Evolutionary conservation across 2,888 invertebrate genomes (phyloP).

Genomic region (Dysmachus trigonus): DNA sequence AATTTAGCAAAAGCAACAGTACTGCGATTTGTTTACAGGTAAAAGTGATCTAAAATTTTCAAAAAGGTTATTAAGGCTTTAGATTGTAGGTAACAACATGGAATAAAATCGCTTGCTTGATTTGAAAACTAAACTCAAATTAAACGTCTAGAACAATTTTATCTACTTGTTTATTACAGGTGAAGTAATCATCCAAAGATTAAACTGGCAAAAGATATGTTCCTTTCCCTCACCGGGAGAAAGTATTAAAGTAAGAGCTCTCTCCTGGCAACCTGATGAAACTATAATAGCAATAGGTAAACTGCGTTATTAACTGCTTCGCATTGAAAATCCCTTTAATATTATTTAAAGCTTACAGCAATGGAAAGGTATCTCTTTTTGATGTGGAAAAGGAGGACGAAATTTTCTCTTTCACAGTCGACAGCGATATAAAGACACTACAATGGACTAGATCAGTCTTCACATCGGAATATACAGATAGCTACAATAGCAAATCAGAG

Average conservation of each 20-base stretch:
- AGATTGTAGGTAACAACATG: no score
- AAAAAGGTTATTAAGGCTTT: no score
- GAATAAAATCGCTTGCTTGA: no score
- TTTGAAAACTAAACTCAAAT: no score
- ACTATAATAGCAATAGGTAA: conserved; percentile 74
- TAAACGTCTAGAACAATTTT: no score
- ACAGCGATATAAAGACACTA: conserved; percentile 75
- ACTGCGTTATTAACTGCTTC: not conserved
- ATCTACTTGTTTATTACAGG: conserved; percentile 67
- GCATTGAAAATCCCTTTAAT: not conserved
- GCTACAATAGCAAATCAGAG: conserved; percentile 55
- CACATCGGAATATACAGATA: conserved; percentile 54
- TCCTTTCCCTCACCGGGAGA: conserved; percentile 80
- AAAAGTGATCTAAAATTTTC: no score
- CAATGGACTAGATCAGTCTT: conserved; percentile 71
- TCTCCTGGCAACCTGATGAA: conserved; percentile 96
- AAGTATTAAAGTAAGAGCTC: conserved; percentile 75
- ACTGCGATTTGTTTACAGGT: no score
- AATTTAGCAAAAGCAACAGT: no score
- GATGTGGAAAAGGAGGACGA: conserved; percentile 88
- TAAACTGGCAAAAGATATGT: conserved; percentile 96
- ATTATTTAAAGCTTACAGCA: conserved; percentile 70
- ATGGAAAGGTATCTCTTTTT: conserved; percentile 76
- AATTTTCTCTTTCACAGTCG: conserved; percentile 72
- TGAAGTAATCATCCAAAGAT: conserved; percentile 85